Conservation (phyloP, 30 jellyfish, hydroid and myxozoan genomes). For the Cassiopea andromeda region DNA sequence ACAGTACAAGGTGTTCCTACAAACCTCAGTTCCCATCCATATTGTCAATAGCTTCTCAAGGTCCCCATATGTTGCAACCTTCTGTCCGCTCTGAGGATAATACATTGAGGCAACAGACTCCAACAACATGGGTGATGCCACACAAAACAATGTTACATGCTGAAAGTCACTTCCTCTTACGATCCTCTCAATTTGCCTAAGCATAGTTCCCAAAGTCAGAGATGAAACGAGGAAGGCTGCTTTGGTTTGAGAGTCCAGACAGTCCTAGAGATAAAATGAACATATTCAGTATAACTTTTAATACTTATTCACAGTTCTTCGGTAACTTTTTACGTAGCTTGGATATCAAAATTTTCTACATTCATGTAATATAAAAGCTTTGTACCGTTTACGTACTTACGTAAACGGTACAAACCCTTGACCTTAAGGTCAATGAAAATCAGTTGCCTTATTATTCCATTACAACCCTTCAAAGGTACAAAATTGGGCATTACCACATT, state of each 20-base stretch:
- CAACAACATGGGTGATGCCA: slow-evolving; percentile 50
- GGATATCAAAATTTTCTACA: no score
- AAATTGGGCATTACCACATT: no score
- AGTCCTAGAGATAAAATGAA: slow-evolving; percentile 59
- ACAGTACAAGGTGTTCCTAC: no score
- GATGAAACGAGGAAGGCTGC: slow-evolving; percentile 79
- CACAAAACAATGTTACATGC: slow-evolving; percentile 41
- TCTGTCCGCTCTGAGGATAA: not conserved
- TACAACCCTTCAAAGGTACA: no score
- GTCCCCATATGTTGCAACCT: slow-evolving; percentile 33
- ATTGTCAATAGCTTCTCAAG: slow-evolving; percentile 53
- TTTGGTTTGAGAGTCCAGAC: slow-evolving; percentile 90
- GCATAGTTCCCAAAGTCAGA: slow-evolving; percentile 42
- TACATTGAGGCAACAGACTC: slow-evolving; percentile 51
- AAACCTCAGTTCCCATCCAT: slow-evolving; percentile 93
- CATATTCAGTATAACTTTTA: not conserved
- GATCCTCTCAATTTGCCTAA: slow-evolving; percentile 56
- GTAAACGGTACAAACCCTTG: no score
- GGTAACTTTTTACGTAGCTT: no score
- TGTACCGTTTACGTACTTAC: no score
- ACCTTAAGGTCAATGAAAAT: no score
- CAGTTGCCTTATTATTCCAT: no score
- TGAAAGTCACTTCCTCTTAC: slow-evolving; percentile 78
- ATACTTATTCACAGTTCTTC: no score
- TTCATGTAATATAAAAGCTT: no score